These are phyloP conservation scores for Venturia canescens DNA, from an alignment of 1,140 invertebrate genomes.

Conservation along the genomic window DNA sequence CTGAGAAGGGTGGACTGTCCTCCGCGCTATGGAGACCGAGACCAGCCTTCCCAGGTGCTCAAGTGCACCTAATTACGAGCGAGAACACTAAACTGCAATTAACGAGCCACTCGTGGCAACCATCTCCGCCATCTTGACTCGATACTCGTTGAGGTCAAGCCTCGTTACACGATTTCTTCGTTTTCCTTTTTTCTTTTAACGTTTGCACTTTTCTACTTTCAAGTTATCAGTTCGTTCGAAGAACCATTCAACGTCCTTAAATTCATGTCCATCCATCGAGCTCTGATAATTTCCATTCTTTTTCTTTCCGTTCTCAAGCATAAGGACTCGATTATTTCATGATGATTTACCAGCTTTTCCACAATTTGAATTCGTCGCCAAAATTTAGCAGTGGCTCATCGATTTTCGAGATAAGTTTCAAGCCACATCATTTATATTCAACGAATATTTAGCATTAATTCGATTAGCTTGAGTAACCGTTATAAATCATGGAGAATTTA, in stretches of 20 bases:
- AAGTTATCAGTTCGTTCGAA: neutral
- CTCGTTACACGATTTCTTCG: constrained; percentile 27
- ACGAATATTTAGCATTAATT: too few species aligned
- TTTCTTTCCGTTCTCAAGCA: too few species aligned
- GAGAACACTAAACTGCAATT: constrained; percentile 75
- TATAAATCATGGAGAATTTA: too few species aligned
- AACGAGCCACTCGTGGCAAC: constrained; percentile 63
- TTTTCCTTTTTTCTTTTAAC: constrained; percentile 8
- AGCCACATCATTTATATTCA: too few species aligned
- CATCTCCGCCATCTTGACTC: constrained; percentile 61
- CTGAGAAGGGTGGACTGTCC: neutral
- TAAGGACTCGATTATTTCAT: too few species aligned
- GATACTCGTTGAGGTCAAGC: constrained; percentile 38
- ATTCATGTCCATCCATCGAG: neutral
- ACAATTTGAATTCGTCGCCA: too few species aligned
- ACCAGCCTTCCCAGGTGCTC: constrained; percentile 67
- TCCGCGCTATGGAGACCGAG: constrained; percentile 48
- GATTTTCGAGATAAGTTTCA: too few species aligned
- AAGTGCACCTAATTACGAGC: constrained; percentile 73
- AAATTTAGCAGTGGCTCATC: too few species aligned
- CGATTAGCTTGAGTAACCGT: too few species aligned
- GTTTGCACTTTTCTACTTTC: neutral
- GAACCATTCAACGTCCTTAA: neutral
- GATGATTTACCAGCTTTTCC: too few species aligned
- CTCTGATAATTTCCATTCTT: neutral